Evolutionary conservation across 2,888 invertebrate genomes (phyloP).

Genomic region (Eustalomyia histrio): DNA sequence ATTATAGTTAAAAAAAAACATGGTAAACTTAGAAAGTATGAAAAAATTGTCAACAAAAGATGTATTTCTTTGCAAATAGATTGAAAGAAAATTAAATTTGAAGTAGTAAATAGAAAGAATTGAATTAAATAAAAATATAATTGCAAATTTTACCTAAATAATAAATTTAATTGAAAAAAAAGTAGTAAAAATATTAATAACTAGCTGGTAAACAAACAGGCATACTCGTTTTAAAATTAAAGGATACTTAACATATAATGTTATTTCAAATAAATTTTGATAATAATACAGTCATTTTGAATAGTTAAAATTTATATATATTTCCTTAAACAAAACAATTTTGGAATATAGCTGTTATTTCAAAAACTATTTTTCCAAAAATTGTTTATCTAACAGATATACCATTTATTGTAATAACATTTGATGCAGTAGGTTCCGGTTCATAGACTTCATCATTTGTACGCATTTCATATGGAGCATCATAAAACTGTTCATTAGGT

Average conservation of each 20-base stretch:
- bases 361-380: slow-evolving; percentile 27
- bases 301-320: not conserved
- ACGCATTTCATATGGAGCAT: slow-evolving; percentile 86
- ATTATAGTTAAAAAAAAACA: no score
- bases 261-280: slow-evolving; percentile 48
- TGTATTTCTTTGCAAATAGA: no score
- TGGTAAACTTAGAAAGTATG: no score
- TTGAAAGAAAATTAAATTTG: no score
- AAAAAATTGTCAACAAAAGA: no score
- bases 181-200: no score
- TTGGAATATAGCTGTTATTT: slow-evolving; percentile 59
- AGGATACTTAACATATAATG: slow-evolving; percentile 45
- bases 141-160: no score
- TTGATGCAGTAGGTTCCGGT: slow-evolving; percentile 78
- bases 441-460: slow-evolving; percentile 82
- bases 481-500: slow-evolving; percentile 86
- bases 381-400: slow-evolving; percentile 87
- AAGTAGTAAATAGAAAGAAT: no score
- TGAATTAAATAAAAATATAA: no score
- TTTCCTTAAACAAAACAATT: slow-evolving; percentile 36
- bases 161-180: no score
- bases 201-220: no score
- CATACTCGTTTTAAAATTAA: slow-evolving; percentile 28
- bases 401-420: slow-evolving; percentile 91
- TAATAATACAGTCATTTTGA: slow-evolving; percentile 58